These are phyloP conservation scores for Schlechtendalia chinensis DNA, from an alignment of 1,140 invertebrate species.

Conservation along the genomic window DNA sequence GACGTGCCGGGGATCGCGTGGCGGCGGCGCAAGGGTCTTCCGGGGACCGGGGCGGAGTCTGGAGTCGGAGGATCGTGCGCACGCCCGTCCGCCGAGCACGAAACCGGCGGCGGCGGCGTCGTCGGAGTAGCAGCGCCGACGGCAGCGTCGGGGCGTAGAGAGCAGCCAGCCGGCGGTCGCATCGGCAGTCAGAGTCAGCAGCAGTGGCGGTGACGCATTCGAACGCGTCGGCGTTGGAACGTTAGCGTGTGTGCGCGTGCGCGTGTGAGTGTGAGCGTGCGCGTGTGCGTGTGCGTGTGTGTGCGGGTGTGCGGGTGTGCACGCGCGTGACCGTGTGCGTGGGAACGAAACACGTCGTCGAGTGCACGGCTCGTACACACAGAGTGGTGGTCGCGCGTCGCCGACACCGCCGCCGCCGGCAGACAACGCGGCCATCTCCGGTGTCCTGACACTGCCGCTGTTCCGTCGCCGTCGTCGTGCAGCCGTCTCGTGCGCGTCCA, in stretches of 20 bases:
- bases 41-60: neutral
- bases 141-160: no score
- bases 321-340: neutral
- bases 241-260: neutral
- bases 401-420: neutral
- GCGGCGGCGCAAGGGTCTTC: no score
- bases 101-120: neutral
- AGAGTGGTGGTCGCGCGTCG: neutral
- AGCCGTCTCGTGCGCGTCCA: neutral
- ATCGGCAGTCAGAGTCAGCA: no score
- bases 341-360: neutral
- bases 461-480: neutral
- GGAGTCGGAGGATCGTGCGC: neutral
- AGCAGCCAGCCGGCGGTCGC: neutral
- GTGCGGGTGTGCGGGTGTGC: neutral
- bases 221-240: neutral
- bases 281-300: neutral
- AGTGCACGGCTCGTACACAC: neutral
- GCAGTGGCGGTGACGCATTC: neutral
- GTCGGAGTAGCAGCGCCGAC: neutral
- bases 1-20: no score
- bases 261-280: neutral
- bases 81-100: neutral
- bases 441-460: no score
- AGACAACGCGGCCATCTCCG: no score